Evolutionary conservation across 2,888 invertebrate species (phyloP).

Genomic region (Quadroppia sp.): DNA sequence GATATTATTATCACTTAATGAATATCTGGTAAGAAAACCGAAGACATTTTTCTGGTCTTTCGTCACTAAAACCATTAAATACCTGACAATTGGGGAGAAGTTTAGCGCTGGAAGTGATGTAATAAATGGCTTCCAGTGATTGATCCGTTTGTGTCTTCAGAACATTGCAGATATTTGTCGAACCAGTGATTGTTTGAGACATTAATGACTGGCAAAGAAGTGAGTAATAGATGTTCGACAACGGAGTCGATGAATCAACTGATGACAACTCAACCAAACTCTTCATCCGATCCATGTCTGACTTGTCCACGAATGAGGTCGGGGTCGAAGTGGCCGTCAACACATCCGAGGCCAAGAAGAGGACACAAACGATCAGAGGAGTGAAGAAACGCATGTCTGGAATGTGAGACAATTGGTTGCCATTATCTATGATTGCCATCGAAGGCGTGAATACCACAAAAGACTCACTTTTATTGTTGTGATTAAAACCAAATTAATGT

Average conservation of each 20-base stretch:
- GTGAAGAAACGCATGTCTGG: neutral
- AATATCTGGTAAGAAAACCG: slow-evolving; percentile 35
- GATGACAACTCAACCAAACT: slow-evolving; percentile 19
- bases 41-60: neutral
- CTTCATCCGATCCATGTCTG: slow-evolving; percentile 31
- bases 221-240: slow-evolving; percentile 35
- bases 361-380: neutral
- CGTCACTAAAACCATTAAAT: neutral
- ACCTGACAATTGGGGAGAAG: slow-evolving; percentile 38
- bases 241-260: slow-evolving; percentile 22
- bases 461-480: neutral
- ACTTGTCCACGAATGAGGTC: neutral
- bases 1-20: neutral
- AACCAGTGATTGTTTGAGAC: neutral
- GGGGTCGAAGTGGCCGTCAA: neutral
- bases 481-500: neutral
- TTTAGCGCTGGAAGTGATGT: slow-evolving; percentile 38
- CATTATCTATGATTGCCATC: neutral
- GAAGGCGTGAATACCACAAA: no score
- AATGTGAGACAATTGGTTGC: neutral
- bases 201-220: neutral
- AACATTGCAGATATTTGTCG: slow-evolving; percentile 30
- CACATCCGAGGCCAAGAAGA: neutral
- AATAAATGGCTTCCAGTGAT: slow-evolving; percentile 36
- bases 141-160: slow-evolving; percentile 4